Evolutionary conservation across 2,113 vertebrate genomes (phyloP).

Genomic region (Fulmarus glacialis): DNA sequence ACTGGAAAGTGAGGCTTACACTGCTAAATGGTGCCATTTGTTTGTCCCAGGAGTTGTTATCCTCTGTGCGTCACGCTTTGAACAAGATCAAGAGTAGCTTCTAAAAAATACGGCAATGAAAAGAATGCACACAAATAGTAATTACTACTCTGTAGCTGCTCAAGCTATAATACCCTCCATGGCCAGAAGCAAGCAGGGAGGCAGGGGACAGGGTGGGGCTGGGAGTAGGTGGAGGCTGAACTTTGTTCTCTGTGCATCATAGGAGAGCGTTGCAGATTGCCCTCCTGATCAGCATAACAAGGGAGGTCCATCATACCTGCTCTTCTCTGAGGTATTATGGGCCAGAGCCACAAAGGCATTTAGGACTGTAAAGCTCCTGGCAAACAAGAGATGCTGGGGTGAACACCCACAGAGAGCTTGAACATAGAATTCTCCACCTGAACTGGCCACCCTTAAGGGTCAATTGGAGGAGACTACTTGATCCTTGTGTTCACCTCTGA

Average conservation of each 20-base stretch:
- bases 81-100: slow-evolving; percentile 57
- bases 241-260: slow-evolving; percentile 48
- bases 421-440: neutral
- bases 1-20: neutral
- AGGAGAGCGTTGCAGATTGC: neutral
- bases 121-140: slow-evolving; percentile 57
- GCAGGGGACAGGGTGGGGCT: slow-evolving; percentile 42
- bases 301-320: neutral
- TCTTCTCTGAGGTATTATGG: neutral
- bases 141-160: slow-evolving; percentile 43
- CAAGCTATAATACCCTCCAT: slow-evolving; percentile 11
- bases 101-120: slow-evolving; percentile 23
- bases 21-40: neutral
- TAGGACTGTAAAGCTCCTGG: neutral
- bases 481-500: rapidly evolving
- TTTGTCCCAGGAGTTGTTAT: neutral
- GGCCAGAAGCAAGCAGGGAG: slow-evolving; percentile 35
- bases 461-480: neutral
- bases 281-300: slow-evolving; percentile 32
- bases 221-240: slow-evolving; percentile 23
- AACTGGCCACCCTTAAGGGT: neutral
- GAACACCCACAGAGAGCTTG: neutral
- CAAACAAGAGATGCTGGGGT: neutral
- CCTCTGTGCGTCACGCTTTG: neutral
- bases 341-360: neutral